phyloP scores from a whole-genome alignment of 2,888 invertebrate species.

The Dryobota labecula region DNA sequence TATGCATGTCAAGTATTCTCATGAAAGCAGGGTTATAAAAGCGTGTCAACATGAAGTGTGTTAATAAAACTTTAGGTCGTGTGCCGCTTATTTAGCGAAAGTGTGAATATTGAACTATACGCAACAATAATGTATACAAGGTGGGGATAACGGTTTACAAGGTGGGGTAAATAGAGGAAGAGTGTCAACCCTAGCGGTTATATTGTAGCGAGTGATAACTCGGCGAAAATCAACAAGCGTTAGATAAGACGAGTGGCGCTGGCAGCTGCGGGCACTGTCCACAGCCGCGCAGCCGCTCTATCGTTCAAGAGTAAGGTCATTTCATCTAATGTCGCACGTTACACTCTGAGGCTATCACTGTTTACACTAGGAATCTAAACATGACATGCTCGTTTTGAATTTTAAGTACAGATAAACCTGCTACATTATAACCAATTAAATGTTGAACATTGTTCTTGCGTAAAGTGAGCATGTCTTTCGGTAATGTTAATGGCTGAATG shows the following conservation, averaged over 20 bases:
- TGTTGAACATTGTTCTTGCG: conserved; percentile 12
- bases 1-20: conserved; percentile 35
- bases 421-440: conserved; percentile 6
- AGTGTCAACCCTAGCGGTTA: conserved; percentile 55
- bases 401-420: conserved; percentile 19
- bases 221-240: conserved; percentile 78
- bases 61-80: conserved; percentile 29
- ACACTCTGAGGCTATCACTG: conserved; percentile 61
- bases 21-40: conserved; percentile 41
- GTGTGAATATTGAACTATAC: conserved; percentile 36
- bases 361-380: conserved; percentile 39
- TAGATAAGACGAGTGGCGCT: conserved; percentile 76
- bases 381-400: conserved; percentile 11
- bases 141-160: conserved; percentile 11
- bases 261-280: conserved; percentile 73
- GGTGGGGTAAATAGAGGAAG: conserved; percentile 11
- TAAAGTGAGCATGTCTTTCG: not conserved
- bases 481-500: conserved; percentile 1
- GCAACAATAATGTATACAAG: conserved; percentile 9
- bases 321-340: conserved; percentile 72
- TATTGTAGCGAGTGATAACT: conserved; percentile 67
- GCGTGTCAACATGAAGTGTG: conserved; percentile 38
- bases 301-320: conserved; percentile 90
- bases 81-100: conserved; percentile 46
- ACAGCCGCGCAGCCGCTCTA: conserved; percentile 73